These are phyloP conservation scores for Temnothorax unifasciatus DNA, from an alignment of 2,888 invertebrate genomes.

Conservation along the genomic window DNA sequence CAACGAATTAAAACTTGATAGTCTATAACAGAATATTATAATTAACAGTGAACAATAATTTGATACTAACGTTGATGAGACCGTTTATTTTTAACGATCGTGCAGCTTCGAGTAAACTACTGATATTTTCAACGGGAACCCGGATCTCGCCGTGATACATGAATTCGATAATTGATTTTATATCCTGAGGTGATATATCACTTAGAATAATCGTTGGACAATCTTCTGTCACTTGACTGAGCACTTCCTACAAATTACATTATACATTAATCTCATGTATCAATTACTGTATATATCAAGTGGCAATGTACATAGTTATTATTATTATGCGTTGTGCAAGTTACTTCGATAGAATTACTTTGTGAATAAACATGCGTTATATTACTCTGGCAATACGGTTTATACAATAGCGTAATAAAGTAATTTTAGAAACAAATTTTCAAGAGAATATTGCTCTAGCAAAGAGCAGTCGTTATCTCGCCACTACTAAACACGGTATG, in stretches of 20 bases:
- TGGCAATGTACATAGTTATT: background rate
- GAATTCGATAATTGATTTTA: constrained; percentile 84
- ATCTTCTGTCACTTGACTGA: constrained; percentile 83
- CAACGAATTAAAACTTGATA: background rate
- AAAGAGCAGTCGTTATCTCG: background rate
- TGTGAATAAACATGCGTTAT: background rate
- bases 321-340: background rate
- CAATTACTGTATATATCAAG: background rate
- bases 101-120: constrained; percentile 84
- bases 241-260: constrained; percentile 81
- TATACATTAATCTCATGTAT: background rate
- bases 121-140: constrained; percentile 83
- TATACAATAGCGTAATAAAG: background rate
- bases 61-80: constrained; percentile 82
- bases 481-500: background rate
- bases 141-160: constrained; percentile 85
- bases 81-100: constrained; percentile 84
- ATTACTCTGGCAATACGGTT: background rate
- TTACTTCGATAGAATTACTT: background rate
- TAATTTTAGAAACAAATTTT: background rate
- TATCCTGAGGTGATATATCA: constrained; percentile 84
- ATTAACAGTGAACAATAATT: background rate
- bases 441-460: background rate
- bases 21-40: too few relatives aligned
- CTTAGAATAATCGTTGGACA: constrained; percentile 85